Base-by-base conservation (phyloP, 2,888 invertebrate genomes). In the Protodeltote pygarga region DNA sequence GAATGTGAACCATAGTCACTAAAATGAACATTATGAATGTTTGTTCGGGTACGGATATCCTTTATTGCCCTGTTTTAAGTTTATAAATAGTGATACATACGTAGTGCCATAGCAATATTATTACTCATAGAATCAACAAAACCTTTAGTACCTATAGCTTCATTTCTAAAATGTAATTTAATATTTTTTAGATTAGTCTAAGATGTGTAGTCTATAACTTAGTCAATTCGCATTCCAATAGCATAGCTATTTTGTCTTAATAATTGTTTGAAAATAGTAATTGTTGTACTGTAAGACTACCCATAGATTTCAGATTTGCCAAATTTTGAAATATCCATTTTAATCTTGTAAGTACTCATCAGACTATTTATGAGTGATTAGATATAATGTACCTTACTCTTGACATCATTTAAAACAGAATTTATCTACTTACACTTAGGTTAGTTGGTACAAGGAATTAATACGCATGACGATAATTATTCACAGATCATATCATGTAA, bases 401-500 rank as follows among this genome's bases (percentile, higher is more conserved):
- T 19, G 9, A 16, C 23, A 10, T 17, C 25, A 38, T 19, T 19
- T 25, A 17, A 31, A 35, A 38, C 23, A 31, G 8, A 15, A 25
- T 33, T 25, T 8, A 46, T 33, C 28, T 38, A 51, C 27, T 39
- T 40, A 60, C 29, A 17, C 24, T 20, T 59, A 55, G 54, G 53
- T 51, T 68, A 67, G 65, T 32, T 40, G 32, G 38, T 65, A 50
- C 47, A 40, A 57, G 11, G 19, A 53, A 44, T 45, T 57, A n/a
- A n/a, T n/a, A 65, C 40, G 21, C 50, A 48, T 65, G 59, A 67
- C 53, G 47, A 70, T 69, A n/a, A n/a, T n/a, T n/a, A 68, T 73
- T 83, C 82, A 79, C 73, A 73, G 77, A 81, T 71, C 90, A 90
- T 90, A 90, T 90, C 90, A 90, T 85, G 37, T 71, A 82, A 82